Evolutionary conservation across 2,797 vertebrate species (phyloP).

Genomic region (Brotula barbata): DNA sequence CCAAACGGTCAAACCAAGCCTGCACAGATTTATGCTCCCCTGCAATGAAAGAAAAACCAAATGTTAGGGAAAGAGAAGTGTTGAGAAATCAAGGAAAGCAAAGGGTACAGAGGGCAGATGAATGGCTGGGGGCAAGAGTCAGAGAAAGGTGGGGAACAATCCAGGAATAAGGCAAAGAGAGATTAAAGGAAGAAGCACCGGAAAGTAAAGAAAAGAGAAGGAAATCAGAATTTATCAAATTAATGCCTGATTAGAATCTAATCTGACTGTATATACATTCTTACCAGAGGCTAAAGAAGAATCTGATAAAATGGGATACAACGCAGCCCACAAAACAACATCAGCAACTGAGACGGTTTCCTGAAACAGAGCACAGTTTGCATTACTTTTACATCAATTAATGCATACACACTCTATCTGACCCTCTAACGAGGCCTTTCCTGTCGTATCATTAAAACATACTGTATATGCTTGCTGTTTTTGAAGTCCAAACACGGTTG

Average conservation of each 20-base stretch:
- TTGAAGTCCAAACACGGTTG: background rate
- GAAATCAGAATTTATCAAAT: no score
- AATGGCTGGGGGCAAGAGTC: background rate
- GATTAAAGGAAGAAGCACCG: no score
- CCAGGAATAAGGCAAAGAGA: no score
- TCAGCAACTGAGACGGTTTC: conserved; percentile 84
- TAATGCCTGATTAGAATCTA: no score
- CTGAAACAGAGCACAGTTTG: conserved; percentile 68
- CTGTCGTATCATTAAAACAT: background rate
- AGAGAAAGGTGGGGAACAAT: background rate
- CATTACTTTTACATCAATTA: conserved; percentile 1
- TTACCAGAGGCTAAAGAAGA: conserved; percentile 70
- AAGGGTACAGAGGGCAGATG: background rate
- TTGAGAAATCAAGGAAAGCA: background rate
- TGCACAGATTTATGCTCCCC: conserved; percentile 75
- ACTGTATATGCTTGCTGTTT: background rate
- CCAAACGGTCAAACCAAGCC: conserved; percentile 85
- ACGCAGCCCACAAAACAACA: conserved; percentile 85
- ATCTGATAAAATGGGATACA: conserved; percentile 83
- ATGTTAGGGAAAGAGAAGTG: background rate
- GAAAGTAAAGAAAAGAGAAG: no score
- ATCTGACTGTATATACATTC: conserved; percentile 3
- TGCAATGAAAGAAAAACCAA: conserved; percentile 45
- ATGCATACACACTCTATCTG: background rate
- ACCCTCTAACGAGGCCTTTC: background rate